Conservation (phyloP, 1,140 invertebrate genomes). For the Apis cerana region DNA sequence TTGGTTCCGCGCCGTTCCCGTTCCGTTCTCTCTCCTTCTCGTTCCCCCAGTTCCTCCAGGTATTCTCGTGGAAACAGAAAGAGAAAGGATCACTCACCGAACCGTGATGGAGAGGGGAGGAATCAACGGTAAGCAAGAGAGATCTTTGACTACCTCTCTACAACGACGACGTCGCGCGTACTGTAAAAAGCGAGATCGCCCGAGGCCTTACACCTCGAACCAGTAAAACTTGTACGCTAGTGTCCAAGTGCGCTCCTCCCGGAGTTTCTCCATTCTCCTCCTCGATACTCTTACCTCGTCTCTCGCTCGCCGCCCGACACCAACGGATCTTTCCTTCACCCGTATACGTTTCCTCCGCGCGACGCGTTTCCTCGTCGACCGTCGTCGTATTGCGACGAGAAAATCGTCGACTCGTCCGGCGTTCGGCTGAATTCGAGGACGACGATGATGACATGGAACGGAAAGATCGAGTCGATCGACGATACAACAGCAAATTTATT, state of each 20-base stretch:
- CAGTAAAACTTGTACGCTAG: slow-evolving; percentile 78
- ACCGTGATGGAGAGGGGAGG: slow-evolving; percentile 39
- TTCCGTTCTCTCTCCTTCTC: slow-evolving; percentile 64
- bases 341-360: too few species aligned
- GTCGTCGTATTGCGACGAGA: too few species aligned
- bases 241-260: slow-evolving; percentile 67
- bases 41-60: slow-evolving; percentile 48
- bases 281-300: slow-evolving; percentile 1
- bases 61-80: slow-evolving; percentile 54
- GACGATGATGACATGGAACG: too few species aligned
- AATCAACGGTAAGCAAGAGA: slow-evolving; percentile 62
- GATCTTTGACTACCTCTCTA: slow-evolving; percentile 72
- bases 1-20: slow-evolving; percentile 69
- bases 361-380: too few species aligned
- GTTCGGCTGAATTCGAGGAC: too few species aligned
- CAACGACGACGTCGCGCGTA: slow-evolving; percentile 66
- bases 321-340: too few species aligned
- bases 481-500: slow-evolving; percentile 23
- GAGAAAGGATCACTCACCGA: slow-evolving; percentile 53
- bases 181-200: slow-evolving; percentile 76
- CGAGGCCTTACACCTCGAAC: slow-evolving; percentile 79
- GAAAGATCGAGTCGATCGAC: too few species aligned
- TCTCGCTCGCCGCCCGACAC: too few species aligned
- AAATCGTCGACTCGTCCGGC: too few species aligned
- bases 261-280: slow-evolving; percentile 31